These are phyloP conservation scores for Phallusia fumigata DNA, from an alignment of 23 tunicate species.

Conservation along the genomic window DNA sequence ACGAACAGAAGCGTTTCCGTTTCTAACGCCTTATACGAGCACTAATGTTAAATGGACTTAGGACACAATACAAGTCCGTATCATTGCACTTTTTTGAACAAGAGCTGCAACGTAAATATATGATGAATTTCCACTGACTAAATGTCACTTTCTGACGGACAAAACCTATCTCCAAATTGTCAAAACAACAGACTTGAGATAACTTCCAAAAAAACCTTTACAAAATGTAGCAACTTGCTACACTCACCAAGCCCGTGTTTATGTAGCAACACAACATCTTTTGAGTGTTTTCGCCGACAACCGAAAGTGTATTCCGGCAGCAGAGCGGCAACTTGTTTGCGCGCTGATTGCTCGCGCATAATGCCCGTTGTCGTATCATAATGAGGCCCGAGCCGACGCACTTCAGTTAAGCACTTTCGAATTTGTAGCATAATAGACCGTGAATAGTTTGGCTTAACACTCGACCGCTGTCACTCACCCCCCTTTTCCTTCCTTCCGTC, in stretches of 20 bases:
- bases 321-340: background rate
- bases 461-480: conserved; percentile 2
- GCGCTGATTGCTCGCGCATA: conserved; percentile 5
- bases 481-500: background rate
- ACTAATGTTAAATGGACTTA: too few relatives aligned
- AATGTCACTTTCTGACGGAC: too few relatives aligned
- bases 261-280: background rate
- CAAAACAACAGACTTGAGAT: background rate
- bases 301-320: background rate
- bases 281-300: conserved; percentile 1
- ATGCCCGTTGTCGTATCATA: conserved; percentile 11
- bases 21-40: too few relatives aligned
- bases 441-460: background rate
- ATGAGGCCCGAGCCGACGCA: conserved; percentile 10
- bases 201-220: background rate
- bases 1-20: too few relatives aligned
- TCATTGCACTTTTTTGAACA: too few relatives aligned
- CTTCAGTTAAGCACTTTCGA: conserved; percentile 1
- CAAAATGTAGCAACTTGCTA: background rate
- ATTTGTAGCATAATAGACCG: conserved; percentile 11
- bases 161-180: too few relatives aligned
- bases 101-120: too few relatives aligned
- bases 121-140: too few relatives aligned
- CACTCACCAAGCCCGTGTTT: background rate
- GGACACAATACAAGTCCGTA: too few relatives aligned